Evolutionary conservation across 2,797 vertebrate species (phyloP).

Genomic region (Fundulus diaphanus): DNA sequence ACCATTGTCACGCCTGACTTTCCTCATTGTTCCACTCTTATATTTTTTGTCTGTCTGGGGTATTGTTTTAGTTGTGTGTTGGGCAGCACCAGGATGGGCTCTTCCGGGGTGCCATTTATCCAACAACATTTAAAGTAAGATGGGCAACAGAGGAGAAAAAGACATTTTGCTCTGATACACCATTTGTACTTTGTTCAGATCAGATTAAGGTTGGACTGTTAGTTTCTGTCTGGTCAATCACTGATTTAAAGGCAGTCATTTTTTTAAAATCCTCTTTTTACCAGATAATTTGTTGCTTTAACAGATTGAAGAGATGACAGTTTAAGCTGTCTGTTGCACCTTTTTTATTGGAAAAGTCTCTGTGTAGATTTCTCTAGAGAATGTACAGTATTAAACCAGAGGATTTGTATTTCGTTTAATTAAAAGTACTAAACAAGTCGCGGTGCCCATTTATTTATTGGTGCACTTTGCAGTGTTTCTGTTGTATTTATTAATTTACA

Average conservation of each 20-base stretch:
- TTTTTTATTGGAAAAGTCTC: not conserved
- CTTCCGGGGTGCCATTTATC: too few relatives aligned
- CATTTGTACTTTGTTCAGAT: not conserved
- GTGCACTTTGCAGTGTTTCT: slow-evolving; percentile 13
- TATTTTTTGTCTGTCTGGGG: too few relatives aligned
- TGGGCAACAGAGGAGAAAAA: not conserved
- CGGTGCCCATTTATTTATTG: not conserved
- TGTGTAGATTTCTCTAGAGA: not conserved
- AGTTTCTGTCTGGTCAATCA: not conserved
- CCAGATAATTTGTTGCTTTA: not conserved
- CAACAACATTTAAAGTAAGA: not conserved
- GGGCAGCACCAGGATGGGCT: not conserved
- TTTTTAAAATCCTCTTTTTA: not conserved
- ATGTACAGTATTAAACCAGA: not conserved
- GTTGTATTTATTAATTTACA: slow-evolving; percentile 50
- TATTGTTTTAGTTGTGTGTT: too few relatives aligned
- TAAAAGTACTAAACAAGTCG: not conserved
- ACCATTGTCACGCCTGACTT: too few relatives aligned
- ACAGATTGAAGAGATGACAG: slow-evolving; percentile 1
- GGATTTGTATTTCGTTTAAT: slow-evolving; percentile 3
- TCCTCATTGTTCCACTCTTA: too few relatives aligned
- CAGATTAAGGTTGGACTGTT: not conserved
- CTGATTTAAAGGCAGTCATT: not conserved
- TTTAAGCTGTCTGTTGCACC: not conserved
- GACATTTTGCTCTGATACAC: not conserved